phyloP scores from a whole-genome alignment of 2,797 vertebrate genomes.

The Tangara arthus region DNA sequence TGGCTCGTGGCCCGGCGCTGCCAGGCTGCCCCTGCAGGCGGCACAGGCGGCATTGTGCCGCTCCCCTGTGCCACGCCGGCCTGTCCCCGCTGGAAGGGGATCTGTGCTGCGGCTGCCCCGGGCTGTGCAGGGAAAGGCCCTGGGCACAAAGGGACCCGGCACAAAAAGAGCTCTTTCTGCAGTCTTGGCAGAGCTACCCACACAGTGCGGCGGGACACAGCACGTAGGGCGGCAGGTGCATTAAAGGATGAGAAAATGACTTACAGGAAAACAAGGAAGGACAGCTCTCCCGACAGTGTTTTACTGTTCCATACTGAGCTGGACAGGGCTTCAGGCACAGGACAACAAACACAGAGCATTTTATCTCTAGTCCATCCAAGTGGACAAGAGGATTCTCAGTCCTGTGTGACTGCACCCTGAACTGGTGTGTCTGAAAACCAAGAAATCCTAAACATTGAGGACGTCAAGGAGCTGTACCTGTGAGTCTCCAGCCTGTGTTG shows the following conservation, averaged over 20 bases:
- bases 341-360: fast-evolving
- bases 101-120: neutral
- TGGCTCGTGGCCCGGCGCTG: fast-evolving
- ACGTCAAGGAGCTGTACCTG: neutral
- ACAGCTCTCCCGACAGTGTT: fast-evolving
- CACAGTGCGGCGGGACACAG: fast-evolving
- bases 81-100: neutral
- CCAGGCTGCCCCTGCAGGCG: neutral
- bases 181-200: neutral
- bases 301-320: fast-evolving
- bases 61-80: fast-evolving
- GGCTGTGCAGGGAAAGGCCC: too few relatives aligned
- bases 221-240: fast-evolving
- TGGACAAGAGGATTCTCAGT: neutral
- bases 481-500: neutral
- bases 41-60: fast-evolving
- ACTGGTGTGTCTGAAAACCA: neutral
- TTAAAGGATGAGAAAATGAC: neutral
- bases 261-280: neutral
- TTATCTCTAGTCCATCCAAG: neutral
- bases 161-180: fast-evolving
- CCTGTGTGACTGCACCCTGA: fast-evolving
- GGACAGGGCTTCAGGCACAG: neutral
- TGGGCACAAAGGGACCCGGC: neutral
- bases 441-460: neutral